Evolutionary conservation across 1,140 invertebrate species (phyloP).

Genomic region (Eumaeus atala): DNA sequence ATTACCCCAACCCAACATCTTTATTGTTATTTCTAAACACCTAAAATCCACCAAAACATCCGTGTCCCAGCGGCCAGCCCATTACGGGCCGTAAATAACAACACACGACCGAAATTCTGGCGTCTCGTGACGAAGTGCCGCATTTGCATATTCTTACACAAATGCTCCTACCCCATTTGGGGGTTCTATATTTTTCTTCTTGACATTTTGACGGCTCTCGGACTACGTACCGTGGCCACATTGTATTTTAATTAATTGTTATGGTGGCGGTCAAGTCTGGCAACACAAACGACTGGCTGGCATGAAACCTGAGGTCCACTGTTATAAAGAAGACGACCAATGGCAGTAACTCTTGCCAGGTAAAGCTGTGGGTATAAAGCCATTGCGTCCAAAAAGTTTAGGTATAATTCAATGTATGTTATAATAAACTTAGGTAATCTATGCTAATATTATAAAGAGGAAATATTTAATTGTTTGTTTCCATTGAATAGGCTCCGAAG

Average conservation of each 20-base stretch:
- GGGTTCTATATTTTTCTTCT: constrained; percentile 40
- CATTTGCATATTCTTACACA: constrained; percentile 34
- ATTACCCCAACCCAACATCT: too few relatives aligned
- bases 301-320: constrained; percentile 49
- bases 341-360: constrained; percentile 22
- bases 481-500: too few relatives aligned
- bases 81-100: neutral
- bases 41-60: too few relatives aligned
- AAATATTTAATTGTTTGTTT: too few relatives aligned
- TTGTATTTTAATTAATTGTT: constrained; percentile 68
- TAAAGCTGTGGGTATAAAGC: too few relatives aligned
- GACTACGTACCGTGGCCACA: constrained; percentile 25
- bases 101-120: constrained; percentile 19
- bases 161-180: constrained; percentile 28
- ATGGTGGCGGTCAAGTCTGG: constrained; percentile 44
- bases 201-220: constrained; percentile 44
- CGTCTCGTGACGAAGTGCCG: constrained; percentile 24
- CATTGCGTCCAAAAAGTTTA: too few relatives aligned
- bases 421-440: too few relatives aligned
- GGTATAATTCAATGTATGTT: too few relatives aligned
- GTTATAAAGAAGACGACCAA: constrained; percentile 39
- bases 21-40: too few relatives aligned
- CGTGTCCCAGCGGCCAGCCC: neutral
- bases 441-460: too few relatives aligned
- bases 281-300: constrained; percentile 36